phyloP scores from a whole-genome alignment of 2,888 invertebrate genomes.

The Rutpela maculata region DNA sequence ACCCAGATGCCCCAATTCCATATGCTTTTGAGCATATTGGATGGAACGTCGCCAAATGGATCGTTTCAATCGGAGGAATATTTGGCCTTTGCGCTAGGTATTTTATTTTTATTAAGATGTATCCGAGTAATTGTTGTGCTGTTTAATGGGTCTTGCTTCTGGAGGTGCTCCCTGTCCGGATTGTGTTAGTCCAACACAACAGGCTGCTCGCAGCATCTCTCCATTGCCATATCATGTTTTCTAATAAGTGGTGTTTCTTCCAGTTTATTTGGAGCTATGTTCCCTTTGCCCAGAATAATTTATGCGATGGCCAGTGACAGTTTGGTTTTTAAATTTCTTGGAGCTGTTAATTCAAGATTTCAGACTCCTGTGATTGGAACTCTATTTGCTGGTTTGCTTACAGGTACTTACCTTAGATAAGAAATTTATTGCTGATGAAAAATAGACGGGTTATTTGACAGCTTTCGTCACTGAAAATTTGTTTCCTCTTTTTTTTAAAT shows the following conservation, averaged over 20 bases:
- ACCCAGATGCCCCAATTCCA: constrained; percentile 87
- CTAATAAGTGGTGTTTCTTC: constrained; percentile 36
- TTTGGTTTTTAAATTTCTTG: constrained; percentile 85
- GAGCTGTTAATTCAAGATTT: constrained; percentile 83
- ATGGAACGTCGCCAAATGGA: constrained; percentile 87
- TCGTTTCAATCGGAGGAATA: constrained; percentile 90
- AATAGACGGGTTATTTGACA: background rate
- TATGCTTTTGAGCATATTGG: constrained; percentile 84
- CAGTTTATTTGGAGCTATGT: constrained; percentile 90
- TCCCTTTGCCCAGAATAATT: constrained; percentile 89
- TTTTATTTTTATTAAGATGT: background rate
- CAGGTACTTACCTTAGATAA: constrained; percentile 42
- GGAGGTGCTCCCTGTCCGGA: too few species aligned
- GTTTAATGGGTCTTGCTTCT: too few species aligned
- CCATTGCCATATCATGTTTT: too few species aligned
- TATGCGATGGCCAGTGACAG: constrained; percentile 94
- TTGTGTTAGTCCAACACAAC: too few species aligned
- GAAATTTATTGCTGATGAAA: background rate
- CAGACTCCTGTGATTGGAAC: constrained; percentile 89
- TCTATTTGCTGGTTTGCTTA: constrained; percentile 83
- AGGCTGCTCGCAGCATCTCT: too few species aligned
- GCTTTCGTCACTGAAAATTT: background rate
- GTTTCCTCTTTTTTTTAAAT: background rate
- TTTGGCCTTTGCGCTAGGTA: constrained; percentile 90
- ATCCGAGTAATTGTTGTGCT: too few species aligned